Evolutionary conservation across 64 coral and sea anemone species (phyloP), one percentile per base, ranked within the genome.

Genomic region (Anthopleura sola): DNA sequence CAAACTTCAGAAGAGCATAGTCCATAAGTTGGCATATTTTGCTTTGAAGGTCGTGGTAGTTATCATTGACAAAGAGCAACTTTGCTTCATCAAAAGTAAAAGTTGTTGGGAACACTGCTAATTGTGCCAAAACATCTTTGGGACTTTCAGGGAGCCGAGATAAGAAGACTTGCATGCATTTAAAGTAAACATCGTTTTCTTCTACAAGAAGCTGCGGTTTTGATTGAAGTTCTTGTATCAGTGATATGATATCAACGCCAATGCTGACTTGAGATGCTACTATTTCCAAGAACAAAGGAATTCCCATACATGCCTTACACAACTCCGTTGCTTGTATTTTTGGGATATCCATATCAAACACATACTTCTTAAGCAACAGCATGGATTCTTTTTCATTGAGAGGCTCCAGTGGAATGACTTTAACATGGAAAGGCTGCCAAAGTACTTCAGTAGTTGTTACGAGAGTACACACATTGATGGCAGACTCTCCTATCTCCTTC

Each of bases 21-120:
- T 55, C 18, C 16, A 5, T 1, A 2, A 83, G 81, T 54, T 57
- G 50, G 17, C 13, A 21, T 34, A 83, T 5, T 29, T 34, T 8
- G 48, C 16, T 47, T 6, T 32, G 46, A 46, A 54, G 54, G 0
- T 26, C 9, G 20, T 68, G n/a, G n/a, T 48, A 5, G 4, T 48
- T 48, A 3, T 48, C 46, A 68, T 68, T 26, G 9, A 68, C 0
- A 36, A 83, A 83, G 54, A 54, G 47, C 20, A 83, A 83, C 18
- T 51, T 62, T 34, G 83, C 89, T 69, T 91, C 76, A 13, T 64
- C 20, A 46, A 46, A 80, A 0, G 75, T 86, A 74, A 91, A 91
- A 14, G 37, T n/a, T 36, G n/a, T 50, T 12, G 89, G 89, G 49
- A 91, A 91, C 0, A 77, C 74, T 80, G 83, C 89, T 53, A 91